A percentile compares a stretch with the other conserved stretches of the same genome.
These are phyloP conservation scores for Mormyrus lacerda DNA, from an alignment of 2,113 vertebrate species.

Conservation along the genomic window DNA sequence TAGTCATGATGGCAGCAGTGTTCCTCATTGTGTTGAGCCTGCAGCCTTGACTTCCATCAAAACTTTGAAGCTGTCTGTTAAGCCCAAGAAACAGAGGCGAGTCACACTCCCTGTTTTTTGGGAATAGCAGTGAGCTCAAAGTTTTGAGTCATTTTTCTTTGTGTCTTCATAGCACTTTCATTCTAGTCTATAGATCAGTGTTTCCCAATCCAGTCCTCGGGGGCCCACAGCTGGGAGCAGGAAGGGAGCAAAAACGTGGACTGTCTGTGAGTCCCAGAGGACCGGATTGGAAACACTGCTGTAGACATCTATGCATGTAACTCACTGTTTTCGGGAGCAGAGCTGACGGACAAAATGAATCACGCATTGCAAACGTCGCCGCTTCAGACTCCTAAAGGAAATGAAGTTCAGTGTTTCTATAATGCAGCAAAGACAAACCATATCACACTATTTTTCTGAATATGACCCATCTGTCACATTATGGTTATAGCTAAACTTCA, in stretches of 20 bases:
- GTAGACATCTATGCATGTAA: background rate
- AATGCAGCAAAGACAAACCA: background rate
- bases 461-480: background rate
- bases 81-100: background rate
- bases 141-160: background rate
- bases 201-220: background rate
- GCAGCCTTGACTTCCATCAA: background rate
- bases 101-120: background rate
- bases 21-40: background rate
- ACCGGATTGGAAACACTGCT: background rate
- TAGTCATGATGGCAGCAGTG: background rate
- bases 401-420: background rate
- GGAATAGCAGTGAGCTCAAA: background rate
- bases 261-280: background rate
- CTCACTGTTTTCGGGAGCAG: conserved; percentile 20
- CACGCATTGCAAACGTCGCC: background rate
- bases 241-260: background rate
- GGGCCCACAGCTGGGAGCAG: background rate
- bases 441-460: background rate
- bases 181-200: background rate
- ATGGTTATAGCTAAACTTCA: background rate
- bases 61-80: background rate
- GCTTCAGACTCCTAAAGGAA: conserved; percentile 9
- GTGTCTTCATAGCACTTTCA: background rate
- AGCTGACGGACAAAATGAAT: background rate